A percentile compares a stretch with the other conserved stretches of the same genome.
These are phyloP conservation scores for Ptilonorhynchus violaceus DNA, from an alignment of 2,113 vertebrate species.

Conservation along the genomic window DNA sequence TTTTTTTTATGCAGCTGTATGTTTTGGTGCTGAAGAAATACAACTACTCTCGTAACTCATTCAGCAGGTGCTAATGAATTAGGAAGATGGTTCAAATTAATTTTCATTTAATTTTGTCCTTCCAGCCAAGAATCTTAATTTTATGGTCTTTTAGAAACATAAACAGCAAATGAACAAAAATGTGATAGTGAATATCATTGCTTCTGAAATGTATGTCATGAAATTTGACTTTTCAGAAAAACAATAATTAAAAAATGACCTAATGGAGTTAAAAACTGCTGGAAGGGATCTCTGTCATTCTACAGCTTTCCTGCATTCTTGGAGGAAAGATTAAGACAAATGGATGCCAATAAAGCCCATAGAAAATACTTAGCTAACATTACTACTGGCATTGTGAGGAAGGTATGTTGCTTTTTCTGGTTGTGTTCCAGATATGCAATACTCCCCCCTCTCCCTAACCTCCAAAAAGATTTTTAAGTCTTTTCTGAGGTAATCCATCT, in stretches of 20 bases:
- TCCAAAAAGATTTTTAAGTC: not conserved
- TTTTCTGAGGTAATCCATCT: not conserved
- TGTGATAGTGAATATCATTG: not conserved
- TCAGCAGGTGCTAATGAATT: not conserved
- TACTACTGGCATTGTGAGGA: not conserved
- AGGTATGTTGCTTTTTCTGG: not conserved
- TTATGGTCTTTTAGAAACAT: not conserved
- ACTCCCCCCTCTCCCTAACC: fast-evolving
- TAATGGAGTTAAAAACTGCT: not conserved
- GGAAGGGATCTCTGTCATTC: not conserved
- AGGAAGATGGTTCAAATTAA: not conserved
- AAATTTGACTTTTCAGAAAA: not conserved
- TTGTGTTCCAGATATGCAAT: not conserved
- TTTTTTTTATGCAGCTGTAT: not conserved
- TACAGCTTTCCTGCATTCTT: not conserved
- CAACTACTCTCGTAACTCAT: not conserved
- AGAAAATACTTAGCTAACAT: not conserved
- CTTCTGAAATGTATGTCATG: not conserved
- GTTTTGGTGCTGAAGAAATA: not conserved
- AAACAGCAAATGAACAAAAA: not conserved
- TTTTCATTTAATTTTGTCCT: not conserved
- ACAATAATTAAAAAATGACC: not conserved
- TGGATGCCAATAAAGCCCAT: not conserved
- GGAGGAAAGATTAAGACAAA: not conserved
- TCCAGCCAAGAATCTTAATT: not conserved